Conservation (phyloP, 2,888 invertebrate genomes). For the Trilocha varians region DNA sequence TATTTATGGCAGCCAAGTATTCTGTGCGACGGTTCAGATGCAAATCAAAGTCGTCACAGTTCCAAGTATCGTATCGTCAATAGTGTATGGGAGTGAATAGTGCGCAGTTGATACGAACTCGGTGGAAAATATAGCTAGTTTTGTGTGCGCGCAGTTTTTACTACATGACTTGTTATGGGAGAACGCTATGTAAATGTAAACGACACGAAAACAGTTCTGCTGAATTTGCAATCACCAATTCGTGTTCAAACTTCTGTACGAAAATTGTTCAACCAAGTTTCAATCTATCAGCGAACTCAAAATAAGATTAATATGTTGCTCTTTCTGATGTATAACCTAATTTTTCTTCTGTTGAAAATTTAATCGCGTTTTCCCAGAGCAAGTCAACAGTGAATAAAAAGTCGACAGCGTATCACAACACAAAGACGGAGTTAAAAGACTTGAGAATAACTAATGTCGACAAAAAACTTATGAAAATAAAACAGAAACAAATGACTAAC, state of each 20-base stretch:
- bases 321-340: too few species aligned
- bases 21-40: slow-evolving; percentile 20
- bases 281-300: too few species aligned
- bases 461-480: slow-evolving; percentile 26
- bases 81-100: slow-evolving; percentile 23
- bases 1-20: neutral
- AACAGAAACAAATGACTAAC: slow-evolving; percentile 29
- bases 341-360: neutral
- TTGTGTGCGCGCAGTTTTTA: neutral
- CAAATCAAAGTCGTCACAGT: slow-evolving; percentile 37
- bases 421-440: slow-evolving; percentile 41
- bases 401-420: neutral
- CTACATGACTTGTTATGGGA: neutral
- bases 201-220: too few species aligned
- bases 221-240: too few species aligned
- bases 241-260: too few species aligned
- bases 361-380: neutral
- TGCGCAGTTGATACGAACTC: slow-evolving; percentile 9
- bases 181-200: slow-evolving; percentile 2
- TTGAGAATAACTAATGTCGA: slow-evolving; percentile 21
- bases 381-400: neutral
- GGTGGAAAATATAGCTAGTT: neutral
- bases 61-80: slow-evolving; percentile 33
- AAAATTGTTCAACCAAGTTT: too few species aligned
- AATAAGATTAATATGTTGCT: too few species aligned